Percentiles rank a stretch among this genome's conserved stretches.
Evolutionary conservation across 2,797 vertebrate species (phyloP).

Genomic region (Sebastes nivosus): DNA sequence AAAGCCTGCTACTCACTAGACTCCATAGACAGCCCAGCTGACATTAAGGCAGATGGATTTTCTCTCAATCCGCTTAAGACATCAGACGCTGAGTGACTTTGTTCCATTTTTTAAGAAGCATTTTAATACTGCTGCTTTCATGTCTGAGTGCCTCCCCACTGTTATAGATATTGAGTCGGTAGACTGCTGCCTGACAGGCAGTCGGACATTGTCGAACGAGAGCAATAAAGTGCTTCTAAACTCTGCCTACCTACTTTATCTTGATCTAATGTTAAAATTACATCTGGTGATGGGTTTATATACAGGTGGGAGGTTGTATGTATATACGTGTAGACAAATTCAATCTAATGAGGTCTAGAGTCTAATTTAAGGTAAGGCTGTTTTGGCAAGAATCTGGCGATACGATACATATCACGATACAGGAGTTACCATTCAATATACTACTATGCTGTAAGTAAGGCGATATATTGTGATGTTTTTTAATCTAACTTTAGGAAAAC

Average conservation of each 20-base stretch:
- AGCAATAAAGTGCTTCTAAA: constrained; percentile 49
- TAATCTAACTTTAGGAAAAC: too few relatives aligned
- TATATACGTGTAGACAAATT: not conserved
- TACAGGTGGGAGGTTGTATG: not conserved
- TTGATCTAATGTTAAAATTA: constrained; percentile 15
- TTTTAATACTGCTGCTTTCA: constrained; percentile 83
- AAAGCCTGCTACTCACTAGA: constrained; percentile 59
- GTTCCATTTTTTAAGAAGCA: constrained; percentile 77
- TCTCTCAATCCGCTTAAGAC: constrained; percentile 86
- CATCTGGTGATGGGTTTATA: constrained; percentile 10
- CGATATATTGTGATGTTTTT: too few relatives aligned
- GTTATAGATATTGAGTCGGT: constrained; percentile 73
- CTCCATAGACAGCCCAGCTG: constrained; percentile 70
- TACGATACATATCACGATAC: too few relatives aligned
- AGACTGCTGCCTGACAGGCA: constrained; percentile 64
- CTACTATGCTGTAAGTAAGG: too few relatives aligned
- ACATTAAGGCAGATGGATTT: constrained; percentile 84
- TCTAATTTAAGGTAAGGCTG: not conserved
- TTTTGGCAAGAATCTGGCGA: too few relatives aligned
- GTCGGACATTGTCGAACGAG: constrained; percentile 50
- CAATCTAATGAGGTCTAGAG: not conserved
- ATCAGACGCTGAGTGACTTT: constrained; percentile 79
- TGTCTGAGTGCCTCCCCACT: constrained; percentile 81
- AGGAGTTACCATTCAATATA: too few relatives aligned
- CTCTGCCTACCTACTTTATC: constrained; percentile 30